Evolutionary conservation across 2,797 vertebrate species (phyloP), one percentile per base, ranked within the genome.

Genomic region (Poeciliopsis infans): DNA sequence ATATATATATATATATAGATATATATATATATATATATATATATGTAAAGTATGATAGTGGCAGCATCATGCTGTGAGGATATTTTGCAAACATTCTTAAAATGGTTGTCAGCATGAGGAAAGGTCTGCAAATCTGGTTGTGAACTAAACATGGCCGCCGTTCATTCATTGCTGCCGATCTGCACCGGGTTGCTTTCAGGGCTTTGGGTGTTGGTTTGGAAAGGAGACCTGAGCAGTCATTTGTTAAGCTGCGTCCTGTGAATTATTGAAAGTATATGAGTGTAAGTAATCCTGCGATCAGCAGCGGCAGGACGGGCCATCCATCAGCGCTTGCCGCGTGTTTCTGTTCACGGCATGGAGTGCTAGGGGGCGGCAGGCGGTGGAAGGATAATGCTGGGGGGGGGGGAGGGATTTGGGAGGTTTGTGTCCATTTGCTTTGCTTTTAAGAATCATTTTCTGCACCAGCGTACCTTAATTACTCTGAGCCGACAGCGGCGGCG

Each of bases 221-320:
- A 12, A 39, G 47, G 46, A 5, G 47, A 33, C 23, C 79, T 82
- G 80, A 85, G 91, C 91, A 86, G 91, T 96, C 95, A 96, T 97
- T 97, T 96, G 96, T 95, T 96, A 96, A 92, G 88, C 96, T 95
- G 93, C 91, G 94, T 92, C 90, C 91, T 91, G 91, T 97, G 97
- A 97, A 97, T 97, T 97, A 98, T 97, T 97, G 96, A 97, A 95
- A 81, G 79, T 93, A 94, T 96, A 95, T 95, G 95, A 96, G 93
- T 96, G 97, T 97, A 97, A 97, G 97, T 96, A 95, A 97, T 25
- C 49, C 49, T 53, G 95, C 93, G 96, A 96, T 97, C 96, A 96
- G 96, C 96, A 97, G 95, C 94, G 88, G 94, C 93, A 92, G 95
- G 97, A 96, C 97, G 96, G 96, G 94, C 95, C 96, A 97, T 97